Evolutionary conservation across 2,888 invertebrate species (phyloP).

Genomic region (Gymnoscelis rufifasciata): DNA sequence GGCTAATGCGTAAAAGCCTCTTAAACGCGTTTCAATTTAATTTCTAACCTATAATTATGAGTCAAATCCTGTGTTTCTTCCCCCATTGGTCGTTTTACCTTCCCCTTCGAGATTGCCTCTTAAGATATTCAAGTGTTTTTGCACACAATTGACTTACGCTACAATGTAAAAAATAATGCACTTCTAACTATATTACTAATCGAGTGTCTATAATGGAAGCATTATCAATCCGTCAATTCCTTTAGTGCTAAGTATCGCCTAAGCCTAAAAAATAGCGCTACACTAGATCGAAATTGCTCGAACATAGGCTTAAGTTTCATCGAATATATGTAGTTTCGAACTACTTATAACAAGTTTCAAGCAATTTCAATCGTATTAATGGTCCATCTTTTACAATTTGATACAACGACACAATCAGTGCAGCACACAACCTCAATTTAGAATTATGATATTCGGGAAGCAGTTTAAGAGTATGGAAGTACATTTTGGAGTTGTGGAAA

Average conservation of each 20-base stretch:
- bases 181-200: slow-evolving; percentile 37
- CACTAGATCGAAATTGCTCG: slow-evolving; percentile 50
- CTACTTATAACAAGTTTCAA: slow-evolving; percentile 31
- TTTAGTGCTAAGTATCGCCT: slow-evolving; percentile 67
- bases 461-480: slow-evolving; percentile 26
- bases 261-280: slow-evolving; percentile 59
- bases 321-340: slow-evolving; percentile 2
- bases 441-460: slow-evolving; percentile 26
- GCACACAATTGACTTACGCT: slow-evolving; percentile 23
- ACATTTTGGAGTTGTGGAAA: slow-evolving; percentile 35
- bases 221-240: slow-evolving; percentile 73
- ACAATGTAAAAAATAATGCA: slow-evolving; percentile 42
- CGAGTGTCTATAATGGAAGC: slow-evolving; percentile 62
- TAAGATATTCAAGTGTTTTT: slow-evolving; percentile 4
- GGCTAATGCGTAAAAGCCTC: slow-evolving; percentile 29
- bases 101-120: slow-evolving; percentile 8
- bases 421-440: slow-evolving; percentile 61
- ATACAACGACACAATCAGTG: slow-evolving; percentile 65
- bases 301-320: slow-evolving; percentile 26
- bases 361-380: slow-evolving; percentile 53
- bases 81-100: slow-evolving; percentile 18
- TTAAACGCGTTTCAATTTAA: slow-evolving; percentile 14
- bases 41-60: slow-evolving; percentile 8
- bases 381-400: slow-evolving; percentile 76
- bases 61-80: slow-evolving; percentile 12